These are phyloP conservation scores for Clarias laeviceps DNA, from an alignment of 2,797 vertebrate genomes.

Conservation along the genomic window DNA sequence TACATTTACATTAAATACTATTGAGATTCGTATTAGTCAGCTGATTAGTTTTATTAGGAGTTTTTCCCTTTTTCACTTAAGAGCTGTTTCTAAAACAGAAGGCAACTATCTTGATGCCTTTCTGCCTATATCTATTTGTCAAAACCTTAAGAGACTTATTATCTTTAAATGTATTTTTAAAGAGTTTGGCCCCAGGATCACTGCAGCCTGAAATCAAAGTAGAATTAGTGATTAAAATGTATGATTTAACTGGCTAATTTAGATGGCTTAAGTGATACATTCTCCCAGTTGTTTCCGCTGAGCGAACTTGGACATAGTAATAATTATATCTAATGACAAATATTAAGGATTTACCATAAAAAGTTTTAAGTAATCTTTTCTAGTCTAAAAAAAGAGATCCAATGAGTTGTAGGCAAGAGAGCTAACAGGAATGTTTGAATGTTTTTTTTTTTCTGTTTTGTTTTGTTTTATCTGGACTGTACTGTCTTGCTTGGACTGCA, in stretches of 20 bases:
- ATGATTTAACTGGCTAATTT: neutral
- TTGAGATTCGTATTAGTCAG: neutral
- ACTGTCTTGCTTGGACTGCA: constrained; percentile 3
- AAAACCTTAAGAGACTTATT: neutral
- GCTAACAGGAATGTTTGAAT: neutral
- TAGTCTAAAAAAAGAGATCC: neutral
- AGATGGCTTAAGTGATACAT: neutral
- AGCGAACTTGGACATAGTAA: neutral
- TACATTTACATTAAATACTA: neutral
- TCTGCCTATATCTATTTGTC: neutral
- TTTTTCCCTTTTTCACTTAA: neutral
- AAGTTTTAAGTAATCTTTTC: neutral
- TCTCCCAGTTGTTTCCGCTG: neutral
- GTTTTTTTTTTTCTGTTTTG: neutral
- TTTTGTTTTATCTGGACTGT: constrained; percentile 12
- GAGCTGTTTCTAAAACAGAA: neutral
- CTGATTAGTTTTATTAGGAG: neutral
- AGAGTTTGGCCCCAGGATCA: neutral
- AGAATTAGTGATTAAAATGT: neutral
- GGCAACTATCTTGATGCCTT: neutral
- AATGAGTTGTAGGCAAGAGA: neutral
- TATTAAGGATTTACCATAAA: neutral
- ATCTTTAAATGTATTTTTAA: neutral
- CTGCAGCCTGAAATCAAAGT: neutral
- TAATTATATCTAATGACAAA: neutral